A percentile compares a stretch with the other conserved stretches of the same genome.
Conservation (phyloP, 2,113 vertebrate species). For the Onychostoma macrolepis region DNA sequence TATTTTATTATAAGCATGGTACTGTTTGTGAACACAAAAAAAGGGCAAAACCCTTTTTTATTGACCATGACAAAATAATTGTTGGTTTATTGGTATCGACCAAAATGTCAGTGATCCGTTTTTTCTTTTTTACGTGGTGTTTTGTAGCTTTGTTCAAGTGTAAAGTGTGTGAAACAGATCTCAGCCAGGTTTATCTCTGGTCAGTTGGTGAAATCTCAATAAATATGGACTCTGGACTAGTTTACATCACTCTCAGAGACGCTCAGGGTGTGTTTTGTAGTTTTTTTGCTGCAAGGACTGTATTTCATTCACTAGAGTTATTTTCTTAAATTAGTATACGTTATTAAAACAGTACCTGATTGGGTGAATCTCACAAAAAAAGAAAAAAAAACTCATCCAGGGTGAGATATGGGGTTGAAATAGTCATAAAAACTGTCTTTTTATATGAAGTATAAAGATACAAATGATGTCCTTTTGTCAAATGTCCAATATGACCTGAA, state of each 20-base stretch:
- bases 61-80: not conserved
- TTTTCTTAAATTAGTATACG: not conserved
- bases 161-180: constrained; percentile 64
- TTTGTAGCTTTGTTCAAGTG: not conserved
- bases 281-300: not conserved
- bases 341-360: not conserved
- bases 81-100: not conserved
- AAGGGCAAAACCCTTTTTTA: not conserved
- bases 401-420: not conserved
- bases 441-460: not conserved
- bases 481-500: not conserved
- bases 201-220: constrained; percentile 43
- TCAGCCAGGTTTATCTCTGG: constrained; percentile 61
- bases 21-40: not conserved
- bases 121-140: not conserved
- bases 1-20: constrained; percentile 1
- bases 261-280: not conserved
- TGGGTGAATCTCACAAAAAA: not conserved
- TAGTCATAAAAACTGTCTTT: not conserved
- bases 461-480: not conserved
- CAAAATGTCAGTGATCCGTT: not conserved
- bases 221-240: constrained; percentile 48
- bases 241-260: constrained; percentile 31
- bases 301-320: not conserved
- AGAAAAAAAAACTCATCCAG: not conserved